phyloP scores from a whole-genome alignment of 1,140 invertebrate species.

The Alviniconcha marisindica region DNA sequence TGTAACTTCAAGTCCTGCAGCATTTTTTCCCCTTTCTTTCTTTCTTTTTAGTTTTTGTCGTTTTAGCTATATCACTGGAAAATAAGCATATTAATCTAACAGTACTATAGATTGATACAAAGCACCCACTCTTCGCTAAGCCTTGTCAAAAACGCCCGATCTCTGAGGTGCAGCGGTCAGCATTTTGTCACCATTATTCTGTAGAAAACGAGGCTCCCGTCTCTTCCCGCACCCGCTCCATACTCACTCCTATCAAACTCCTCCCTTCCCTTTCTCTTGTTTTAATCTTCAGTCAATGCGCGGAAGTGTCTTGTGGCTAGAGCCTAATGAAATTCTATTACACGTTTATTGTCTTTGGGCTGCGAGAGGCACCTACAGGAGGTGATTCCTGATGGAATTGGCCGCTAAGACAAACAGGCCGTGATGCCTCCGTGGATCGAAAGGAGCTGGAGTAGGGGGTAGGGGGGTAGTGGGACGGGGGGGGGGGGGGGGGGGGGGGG shows the following conservation, averaged over 20 bases:
- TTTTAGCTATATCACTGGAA: too few relatives aligned
- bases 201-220: neutral
- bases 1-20: too few relatives aligned
- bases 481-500: neutral
- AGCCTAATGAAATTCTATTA: constrained; percentile 20
- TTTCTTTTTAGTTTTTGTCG: too few relatives aligned
- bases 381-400: constrained; percentile 12
- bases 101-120: too few relatives aligned
- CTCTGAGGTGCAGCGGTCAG: too few relatives aligned
- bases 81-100: too few relatives aligned
- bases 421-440: neutral
- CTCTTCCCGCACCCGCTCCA: neutral
- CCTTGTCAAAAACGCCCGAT: too few relatives aligned
- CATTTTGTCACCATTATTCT: neutral
- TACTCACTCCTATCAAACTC: neutral
- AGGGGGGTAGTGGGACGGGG: too few relatives aligned
- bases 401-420: neutral
- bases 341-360: constrained; percentile 22
- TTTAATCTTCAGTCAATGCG: constrained; percentile 3
- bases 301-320: neutral
- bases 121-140: too few relatives aligned
- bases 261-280: neutral
- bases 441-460: too few relatives aligned
- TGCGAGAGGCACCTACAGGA: constrained; percentile 9
- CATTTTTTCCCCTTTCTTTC: too few relatives aligned